Evolutionary conservation across 2,113 vertebrate species (phyloP), one percentile per base, ranked within the genome.

Genomic region (Brachypteracias leptosomus): DNA sequence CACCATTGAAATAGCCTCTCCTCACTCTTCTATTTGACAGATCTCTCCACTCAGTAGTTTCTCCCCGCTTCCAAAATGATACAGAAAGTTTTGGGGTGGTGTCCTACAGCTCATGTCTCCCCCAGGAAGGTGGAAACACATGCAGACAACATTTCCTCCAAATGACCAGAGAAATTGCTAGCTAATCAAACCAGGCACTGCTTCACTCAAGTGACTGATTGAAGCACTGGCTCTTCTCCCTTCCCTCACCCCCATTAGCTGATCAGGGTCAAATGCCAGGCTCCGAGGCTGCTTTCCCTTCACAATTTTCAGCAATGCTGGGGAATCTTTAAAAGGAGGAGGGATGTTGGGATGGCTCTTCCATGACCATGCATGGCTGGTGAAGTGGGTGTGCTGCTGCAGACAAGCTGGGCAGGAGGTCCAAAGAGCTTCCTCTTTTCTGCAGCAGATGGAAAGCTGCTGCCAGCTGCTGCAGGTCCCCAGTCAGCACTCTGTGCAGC

Each of bases 391-490:
- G 74, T 49, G 44, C 35, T 75, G 90, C 90, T 67, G 86, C 80
- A 49, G 76, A 18, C 9, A 20, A 88, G 65, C 68, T 87, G 76
- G 38, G 36, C 84, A 68, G 42, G 9, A 68, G 33, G 11, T 44
- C 42, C 72, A 33, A 62, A 54, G 81, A 80, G 78, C 25, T 38
- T 47, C 62, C 47, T 29, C 52, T 67, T 33, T 9, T 18, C 85
- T 71, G 77, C 83, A 80, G 87, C 81, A 68, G 81, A 90, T 83
- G 74, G 80, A 74, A 85, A 40, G 29, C 66, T 75, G 80, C 83
- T 95, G 91, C 76, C 94, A 95, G 93, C 91, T 88, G 89, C 72
- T 76, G 94, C 88, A 25, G 70, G 26, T 76, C 67, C 72, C 72
- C 91, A 63, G 76, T 38, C 95, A 95, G 95, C 91, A 71, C 80